Percentiles rank a stretch among this genome's conserved stretches.
These are phyloP conservation scores for Meloidogyne hapla DNA, from an alignment of 1,140 invertebrate species.

Conservation along the genomic window DNA sequence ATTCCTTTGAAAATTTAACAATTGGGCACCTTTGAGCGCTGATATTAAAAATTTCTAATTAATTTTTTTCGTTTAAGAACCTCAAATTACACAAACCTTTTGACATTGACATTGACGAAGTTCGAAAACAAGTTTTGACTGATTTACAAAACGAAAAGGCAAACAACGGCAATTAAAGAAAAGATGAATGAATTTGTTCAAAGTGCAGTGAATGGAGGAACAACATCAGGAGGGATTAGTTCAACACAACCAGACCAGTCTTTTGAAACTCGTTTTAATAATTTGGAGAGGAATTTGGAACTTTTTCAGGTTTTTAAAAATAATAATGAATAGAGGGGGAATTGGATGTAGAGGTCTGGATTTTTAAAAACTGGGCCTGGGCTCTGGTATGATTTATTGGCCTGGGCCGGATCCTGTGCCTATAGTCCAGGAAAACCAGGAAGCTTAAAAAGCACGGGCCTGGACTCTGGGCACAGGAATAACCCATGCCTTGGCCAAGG, in stretches of 20 bases:
- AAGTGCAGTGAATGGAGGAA: slow-evolving; percentile 22
- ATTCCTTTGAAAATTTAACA: no score
- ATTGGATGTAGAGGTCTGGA: no score
- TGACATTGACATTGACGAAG: slow-evolving; percentile 60
- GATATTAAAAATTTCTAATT: neutral
- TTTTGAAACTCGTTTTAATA: slow-evolving; percentile 42
- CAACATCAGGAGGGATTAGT: neutral
- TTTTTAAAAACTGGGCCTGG: no score
- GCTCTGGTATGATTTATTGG: no score
- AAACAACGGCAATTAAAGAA: slow-evolving; percentile 31
- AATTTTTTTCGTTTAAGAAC: slow-evolving; percentile 39
- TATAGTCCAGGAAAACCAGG: no score
- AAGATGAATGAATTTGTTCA: slow-evolving; percentile 20
- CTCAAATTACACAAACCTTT: slow-evolving; percentile 50
- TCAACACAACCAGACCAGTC: slow-evolving; percentile 29
- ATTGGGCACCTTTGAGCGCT: no score
- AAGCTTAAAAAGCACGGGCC: no score
- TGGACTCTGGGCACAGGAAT: no score
- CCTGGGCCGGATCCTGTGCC: no score
- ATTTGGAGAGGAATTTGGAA: slow-evolving; percentile 58
- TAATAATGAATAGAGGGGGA: no score
- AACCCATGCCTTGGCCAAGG: no score
- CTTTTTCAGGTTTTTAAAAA: slow-evolving; percentile 55
- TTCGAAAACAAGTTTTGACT: slow-evolving; percentile 54
- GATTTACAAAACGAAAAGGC: slow-evolving; percentile 48